These are phyloP conservation scores for Baccha elongata DNA, from an alignment of 2,888 invertebrate genomes.

Conservation along the genomic window DNA sequence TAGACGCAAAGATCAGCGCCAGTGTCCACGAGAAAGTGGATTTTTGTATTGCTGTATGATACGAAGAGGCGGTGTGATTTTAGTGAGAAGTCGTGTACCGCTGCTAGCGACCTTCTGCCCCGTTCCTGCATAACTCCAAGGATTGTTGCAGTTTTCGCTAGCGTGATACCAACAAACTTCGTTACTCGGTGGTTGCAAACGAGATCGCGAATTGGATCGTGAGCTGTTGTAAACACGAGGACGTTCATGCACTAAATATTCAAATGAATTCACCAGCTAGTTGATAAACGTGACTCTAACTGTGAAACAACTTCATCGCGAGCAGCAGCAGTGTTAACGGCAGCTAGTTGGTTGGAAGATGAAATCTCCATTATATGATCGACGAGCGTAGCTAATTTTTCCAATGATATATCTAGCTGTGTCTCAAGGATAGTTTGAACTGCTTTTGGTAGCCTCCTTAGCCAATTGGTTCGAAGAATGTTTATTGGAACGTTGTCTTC, in stretches of 20 bases:
- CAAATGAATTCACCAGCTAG: neutral
- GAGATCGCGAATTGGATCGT: conserved; percentile 9
- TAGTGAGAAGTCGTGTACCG: conserved; percentile 12
- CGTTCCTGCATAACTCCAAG: neutral
- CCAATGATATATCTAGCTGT: neutral
- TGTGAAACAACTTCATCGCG: neutral
- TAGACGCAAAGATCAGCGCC: conserved; percentile 58
- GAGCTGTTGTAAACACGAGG: neutral
- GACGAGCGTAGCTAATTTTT: no score
- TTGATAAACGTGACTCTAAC: neutral
- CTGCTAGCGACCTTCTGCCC: conserved; percentile 21
- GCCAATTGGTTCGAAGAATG: neutral
- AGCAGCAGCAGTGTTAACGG: no score
- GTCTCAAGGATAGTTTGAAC: neutral
- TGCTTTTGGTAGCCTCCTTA: neutral
- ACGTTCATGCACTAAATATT: neutral
- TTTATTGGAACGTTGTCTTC: neutral
- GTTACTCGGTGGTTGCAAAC: neutral
- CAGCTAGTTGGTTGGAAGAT: no score
- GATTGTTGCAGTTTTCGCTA: neutral
- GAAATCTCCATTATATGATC: no score
- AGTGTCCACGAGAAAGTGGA: conserved; percentile 36
- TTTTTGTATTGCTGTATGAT: neutral
- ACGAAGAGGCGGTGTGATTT: conserved; percentile 20
- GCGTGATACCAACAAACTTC: conserved; percentile 18